phyloP scores from a whole-genome alignment of 2,113 vertebrate genomes.

The Lycocorax pyrrhopterus region DNA sequence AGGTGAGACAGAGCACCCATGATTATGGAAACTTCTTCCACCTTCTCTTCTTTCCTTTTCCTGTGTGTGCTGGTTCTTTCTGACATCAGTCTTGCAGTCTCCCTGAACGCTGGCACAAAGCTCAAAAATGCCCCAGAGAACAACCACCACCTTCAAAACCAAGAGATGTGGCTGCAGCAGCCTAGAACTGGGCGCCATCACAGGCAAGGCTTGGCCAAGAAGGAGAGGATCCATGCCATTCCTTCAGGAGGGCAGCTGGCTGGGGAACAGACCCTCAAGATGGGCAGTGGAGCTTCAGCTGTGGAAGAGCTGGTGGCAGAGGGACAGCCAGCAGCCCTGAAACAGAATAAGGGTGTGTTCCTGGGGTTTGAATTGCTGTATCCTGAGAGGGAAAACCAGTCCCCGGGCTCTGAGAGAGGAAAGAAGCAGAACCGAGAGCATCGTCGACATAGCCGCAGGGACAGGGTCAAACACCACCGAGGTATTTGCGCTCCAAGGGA shows the following conservation, averaged over 20 bases:
- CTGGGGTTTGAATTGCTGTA: slow-evolving; percentile 65
- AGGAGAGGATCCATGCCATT: slow-evolving; percentile 48
- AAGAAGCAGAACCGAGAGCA: slow-evolving; percentile 79
- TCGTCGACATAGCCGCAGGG: slow-evolving; percentile 78
- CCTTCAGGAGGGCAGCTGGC: not conserved
- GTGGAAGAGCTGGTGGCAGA: slow-evolving; percentile 53
- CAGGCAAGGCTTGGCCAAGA: slow-evolving; percentile 64
- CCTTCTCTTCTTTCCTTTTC: not conserved
- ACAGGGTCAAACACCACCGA: slow-evolving; percentile 70
- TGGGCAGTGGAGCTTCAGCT: slow-evolving; percentile 73
- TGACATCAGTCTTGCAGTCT: not conserved
- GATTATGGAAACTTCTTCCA: slow-evolving; percentile 46
- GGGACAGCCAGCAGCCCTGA: slow-evolving; percentile 65
- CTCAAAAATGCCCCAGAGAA: slow-evolving; percentile 50
- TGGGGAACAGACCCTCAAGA: slow-evolving; percentile 68
- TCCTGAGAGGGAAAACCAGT: slow-evolving; percentile 70
- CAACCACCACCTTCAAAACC: slow-evolving; percentile 70
- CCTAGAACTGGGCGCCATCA: slow-evolving; percentile 54
- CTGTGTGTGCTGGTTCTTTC: slow-evolving; percentile 33
- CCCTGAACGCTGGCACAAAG: slow-evolving; percentile 38
- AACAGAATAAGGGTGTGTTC: slow-evolving; percentile 63
- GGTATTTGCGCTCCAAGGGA: slow-evolving; percentile 49
- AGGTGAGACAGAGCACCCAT: slow-evolving; percentile 31
- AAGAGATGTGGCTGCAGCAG: slow-evolving; percentile 52
- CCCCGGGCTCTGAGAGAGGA: slow-evolving; percentile 74